These are phyloP conservation scores for Pithys albifrons DNA, from an alignment of 2,113 vertebrate genomes.

Conservation along the genomic window DNA sequence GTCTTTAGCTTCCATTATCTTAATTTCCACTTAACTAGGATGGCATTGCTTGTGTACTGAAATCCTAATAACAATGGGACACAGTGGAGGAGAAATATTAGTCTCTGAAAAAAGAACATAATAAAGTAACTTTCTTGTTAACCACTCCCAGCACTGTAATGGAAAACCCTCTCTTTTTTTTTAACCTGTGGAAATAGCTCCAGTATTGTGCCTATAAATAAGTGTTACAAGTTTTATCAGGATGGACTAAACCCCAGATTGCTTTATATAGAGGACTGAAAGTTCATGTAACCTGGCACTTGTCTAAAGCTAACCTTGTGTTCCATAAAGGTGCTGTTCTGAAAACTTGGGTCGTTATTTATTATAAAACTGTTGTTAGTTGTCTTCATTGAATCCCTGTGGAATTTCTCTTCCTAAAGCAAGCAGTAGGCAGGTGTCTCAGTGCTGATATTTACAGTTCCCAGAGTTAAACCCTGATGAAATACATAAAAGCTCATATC, in stretches of 20 bases:
- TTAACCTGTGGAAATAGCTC: background rate
- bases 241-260: background rate
- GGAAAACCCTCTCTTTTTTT: background rate
- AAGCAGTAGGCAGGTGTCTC: background rate
- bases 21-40: background rate
- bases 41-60: conserved; percentile 4
- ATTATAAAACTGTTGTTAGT: background rate
- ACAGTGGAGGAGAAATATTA: background rate
- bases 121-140: background rate
- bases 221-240: background rate
- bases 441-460: background rate
- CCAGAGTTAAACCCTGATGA: background rate
- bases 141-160: conserved; percentile 22
- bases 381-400: background rate
- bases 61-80: background rate
- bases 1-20: background rate
- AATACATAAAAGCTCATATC: accelerated
- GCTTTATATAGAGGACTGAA: conserved; percentile 31
- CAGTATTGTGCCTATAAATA: background rate
- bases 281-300: conserved; percentile 31
- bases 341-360: background rate
- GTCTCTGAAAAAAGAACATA: background rate
- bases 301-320: conserved; percentile 1
- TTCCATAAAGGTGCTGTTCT: conserved; percentile 42
- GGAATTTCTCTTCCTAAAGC: background rate